Evolutionary conservation across 1,140 invertebrate genomes (phyloP).

Genomic region (Procambarus clarkii): DNA sequence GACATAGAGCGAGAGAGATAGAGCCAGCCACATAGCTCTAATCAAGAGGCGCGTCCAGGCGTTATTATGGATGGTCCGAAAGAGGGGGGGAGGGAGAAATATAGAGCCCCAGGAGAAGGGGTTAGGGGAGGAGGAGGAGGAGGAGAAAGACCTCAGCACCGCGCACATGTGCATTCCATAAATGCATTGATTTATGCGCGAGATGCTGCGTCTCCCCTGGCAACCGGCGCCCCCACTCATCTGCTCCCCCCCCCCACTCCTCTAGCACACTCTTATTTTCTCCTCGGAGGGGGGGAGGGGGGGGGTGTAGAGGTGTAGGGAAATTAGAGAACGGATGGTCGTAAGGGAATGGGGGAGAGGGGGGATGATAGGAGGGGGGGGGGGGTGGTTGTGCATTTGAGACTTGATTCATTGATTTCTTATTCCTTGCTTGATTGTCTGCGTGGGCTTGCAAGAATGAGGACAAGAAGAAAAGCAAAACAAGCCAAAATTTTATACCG

Average conservation of each 20-base stretch:
- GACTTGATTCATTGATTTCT: no score
- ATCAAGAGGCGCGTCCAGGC: neutral
- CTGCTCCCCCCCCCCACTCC: neutral
- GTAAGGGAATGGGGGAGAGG: no score
- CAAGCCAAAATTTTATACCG: no score
- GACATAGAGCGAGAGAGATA: neutral
- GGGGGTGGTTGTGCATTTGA: no score
- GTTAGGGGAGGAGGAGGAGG: neutral
- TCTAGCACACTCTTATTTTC: constrained; percentile 4
- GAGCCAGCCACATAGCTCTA: neutral
- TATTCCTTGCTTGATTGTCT: no score
- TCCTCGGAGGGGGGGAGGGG: constrained; percentile 17
- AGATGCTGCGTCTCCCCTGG: constrained; percentile 32
- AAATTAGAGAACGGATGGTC: no score
- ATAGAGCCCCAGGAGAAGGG: neutral
- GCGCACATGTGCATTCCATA: constrained; percentile 56
- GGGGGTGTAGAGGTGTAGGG: no score
- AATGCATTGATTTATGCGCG: constrained; percentile 62
- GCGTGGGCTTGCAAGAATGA: no score
- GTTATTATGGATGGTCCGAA: neutral
- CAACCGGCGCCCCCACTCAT: neutral
- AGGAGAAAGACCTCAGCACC: neutral
- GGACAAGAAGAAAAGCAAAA: neutral
- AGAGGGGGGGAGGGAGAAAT: constrained; percentile 3
- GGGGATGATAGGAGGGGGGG: neutral